phyloP scores from a whole-genome alignment of 2,113 vertebrate species.

The Ascaphus truei region DNA sequence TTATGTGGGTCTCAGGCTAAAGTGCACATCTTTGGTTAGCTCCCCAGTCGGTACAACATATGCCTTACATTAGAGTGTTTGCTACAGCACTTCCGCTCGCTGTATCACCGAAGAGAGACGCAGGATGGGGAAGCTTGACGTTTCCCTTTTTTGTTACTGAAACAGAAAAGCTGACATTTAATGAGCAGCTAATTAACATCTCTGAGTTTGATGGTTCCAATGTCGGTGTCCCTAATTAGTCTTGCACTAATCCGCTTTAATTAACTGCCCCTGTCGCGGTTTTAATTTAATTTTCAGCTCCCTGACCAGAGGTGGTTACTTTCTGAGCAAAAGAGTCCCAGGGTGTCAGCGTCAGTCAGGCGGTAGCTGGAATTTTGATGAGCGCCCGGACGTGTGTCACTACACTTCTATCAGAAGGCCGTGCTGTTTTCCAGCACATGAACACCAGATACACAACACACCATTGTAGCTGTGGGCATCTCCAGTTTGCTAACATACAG shows the following conservation, averaged over 20 bases:
- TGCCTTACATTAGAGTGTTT: too few relatives aligned
- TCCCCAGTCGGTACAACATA: too few relatives aligned
- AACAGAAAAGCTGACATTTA: slow-evolving; percentile 65
- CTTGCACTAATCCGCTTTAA: slow-evolving; percentile 72
- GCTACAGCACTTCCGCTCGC: too few relatives aligned
- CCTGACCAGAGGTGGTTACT: slow-evolving; percentile 41
- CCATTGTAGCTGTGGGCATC: too few relatives aligned
- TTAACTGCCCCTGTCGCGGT: slow-evolving; percentile 66
- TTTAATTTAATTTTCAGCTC: slow-evolving; percentile 75
- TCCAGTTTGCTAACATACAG: too few relatives aligned
- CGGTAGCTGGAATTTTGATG: not conserved
- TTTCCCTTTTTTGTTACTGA: too few relatives aligned
- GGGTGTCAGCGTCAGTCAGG: not conserved
- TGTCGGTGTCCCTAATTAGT: slow-evolving; percentile 73
- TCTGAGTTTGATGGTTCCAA: slow-evolving; percentile 62
- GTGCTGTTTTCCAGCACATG: too few relatives aligned
- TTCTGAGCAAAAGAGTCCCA: slow-evolving; percentile 42
- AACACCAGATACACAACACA: too few relatives aligned
- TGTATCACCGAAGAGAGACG: not conserved
- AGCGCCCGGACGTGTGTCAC: not conserved
- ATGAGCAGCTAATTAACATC: slow-evolving; percentile 74
- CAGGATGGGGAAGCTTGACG: not conserved
- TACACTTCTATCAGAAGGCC: not conserved
- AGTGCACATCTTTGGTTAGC: too few relatives aligned
- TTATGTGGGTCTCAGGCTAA: too few relatives aligned